phyloP scores from a whole-genome alignment of 1,140 invertebrate species.

The Zaprionus ghesquierei region DNA sequence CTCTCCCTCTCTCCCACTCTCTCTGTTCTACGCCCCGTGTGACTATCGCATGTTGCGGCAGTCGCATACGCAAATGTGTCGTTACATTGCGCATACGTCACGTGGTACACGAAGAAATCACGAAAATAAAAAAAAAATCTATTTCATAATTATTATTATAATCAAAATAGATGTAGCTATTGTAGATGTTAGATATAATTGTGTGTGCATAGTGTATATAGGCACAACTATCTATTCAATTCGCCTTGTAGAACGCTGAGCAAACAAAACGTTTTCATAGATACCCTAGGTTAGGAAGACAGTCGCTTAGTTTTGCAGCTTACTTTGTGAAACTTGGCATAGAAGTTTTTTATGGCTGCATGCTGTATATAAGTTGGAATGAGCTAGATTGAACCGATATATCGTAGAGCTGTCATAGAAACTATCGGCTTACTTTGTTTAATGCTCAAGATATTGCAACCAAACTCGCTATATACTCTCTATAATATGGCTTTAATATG shows the following conservation, averaged over 20 bases:
- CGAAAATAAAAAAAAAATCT: slow-evolving; percentile 17
- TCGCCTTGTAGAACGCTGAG: neutral
- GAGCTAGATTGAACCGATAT: neutral
- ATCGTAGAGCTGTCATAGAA: neutral
- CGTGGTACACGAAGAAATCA: slow-evolving; percentile 56
- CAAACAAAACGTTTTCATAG: slow-evolving; percentile 14
- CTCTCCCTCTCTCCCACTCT: neutral
- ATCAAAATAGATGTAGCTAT: slow-evolving; percentile 21
- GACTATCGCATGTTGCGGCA: slow-evolving; percentile 43
- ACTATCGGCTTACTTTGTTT: neutral
- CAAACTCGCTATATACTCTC: neutral
- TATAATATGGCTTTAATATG: neutral
- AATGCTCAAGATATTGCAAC: neutral
- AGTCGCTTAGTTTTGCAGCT: neutral
- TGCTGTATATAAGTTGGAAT: neutral
- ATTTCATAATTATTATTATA: slow-evolving; percentile 41
- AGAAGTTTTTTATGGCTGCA: neutral
- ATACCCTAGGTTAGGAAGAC: neutral
- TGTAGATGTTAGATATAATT: neutral
- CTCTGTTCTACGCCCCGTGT: neutral
- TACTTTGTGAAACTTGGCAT: neutral
- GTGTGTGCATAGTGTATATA: neutral
- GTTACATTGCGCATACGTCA: slow-evolving; percentile 60
- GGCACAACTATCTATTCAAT: neutral
- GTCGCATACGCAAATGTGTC: neutral